Base-by-base conservation (phyloP, 2,797 vertebrate genomes). In the Kryptopterus vitreolus region DNA sequence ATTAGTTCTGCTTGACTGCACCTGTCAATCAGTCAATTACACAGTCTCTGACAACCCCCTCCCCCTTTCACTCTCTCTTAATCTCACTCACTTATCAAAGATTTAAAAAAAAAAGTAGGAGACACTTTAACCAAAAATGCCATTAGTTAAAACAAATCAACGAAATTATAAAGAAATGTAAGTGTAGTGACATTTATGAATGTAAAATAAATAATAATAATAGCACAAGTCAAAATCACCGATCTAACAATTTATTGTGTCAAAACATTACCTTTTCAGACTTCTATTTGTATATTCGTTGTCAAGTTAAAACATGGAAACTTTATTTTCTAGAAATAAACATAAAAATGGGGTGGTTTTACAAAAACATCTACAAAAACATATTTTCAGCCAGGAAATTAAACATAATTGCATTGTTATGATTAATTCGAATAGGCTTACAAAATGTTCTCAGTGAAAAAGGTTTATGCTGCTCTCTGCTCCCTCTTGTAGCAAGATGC, bases 1-100 rank as follows among this genome's bases (percentile, higher is more conserved):
- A 93, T 93, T 92, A 91, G 91, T 92, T 90, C 89, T 88, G 87
- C 91, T 87, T 93, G 91, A 93, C 86, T 90, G 91, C 92, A 91
- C 90, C 92, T 90, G 91, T 93, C 93, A 93, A 91, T 94, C 92
- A 91, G 89, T 91, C 89, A 90, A 50, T 78, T 88, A 59, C 18
- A 31, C 88, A 90, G 86, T 89, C 83, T 87, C 79, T 31, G 22
- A 35, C 35, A 18, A 87, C 88, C 20, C 48, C 86, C 87, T 88
- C 88, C 86, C 16, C 61, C 35, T 50, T 4, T 16, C 15, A 24
- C 50, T 72, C 20, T 31, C 53, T 62, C 53, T 33, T 61, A 48
- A 15, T 69, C 87, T 86, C 88, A 52, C 11, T 52, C 26, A 38
- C 0, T 58, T 58, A 43, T 58, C 2, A 38, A 43, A 48, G 26